Evolutionary conservation across 2,888 invertebrate species (phyloP), one percentile per base, ranked within the genome.

Genomic region (Apodemia hepburni): DNA sequence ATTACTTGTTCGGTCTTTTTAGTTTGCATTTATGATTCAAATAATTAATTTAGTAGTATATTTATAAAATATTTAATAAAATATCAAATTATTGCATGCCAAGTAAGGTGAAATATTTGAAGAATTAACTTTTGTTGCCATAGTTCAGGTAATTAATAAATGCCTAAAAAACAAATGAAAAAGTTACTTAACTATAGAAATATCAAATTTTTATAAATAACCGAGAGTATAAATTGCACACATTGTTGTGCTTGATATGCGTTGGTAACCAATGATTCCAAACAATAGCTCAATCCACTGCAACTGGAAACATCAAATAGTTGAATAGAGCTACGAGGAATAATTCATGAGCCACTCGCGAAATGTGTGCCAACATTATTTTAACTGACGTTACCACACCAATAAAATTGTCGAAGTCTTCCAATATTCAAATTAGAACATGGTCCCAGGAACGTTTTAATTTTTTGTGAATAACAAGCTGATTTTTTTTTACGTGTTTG

Each of bases 281-380:
- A 66, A 69, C 66, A 68, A 69, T 68, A 65, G 65, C 58, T 64
- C 61, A 64, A 63, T 66, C 63, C 63, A 64, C 58, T 27, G 61
- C 64, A 60, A 64, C 63, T 66, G 66, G 60, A 60, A 61, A 63
- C 64, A 60, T 64, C 67, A 38, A 61, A 63, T 61, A 65, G 62
- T 62, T 61, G 62, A 63, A 68, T 63, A 65, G 61, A 66, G 61
- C 64, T 60, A 45, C 17, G 47, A 33, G 27, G 29, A 38, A 15
- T 38, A 27, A 57, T 57, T 57, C 49, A 65, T 54, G 60, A 63
- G 47, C 59, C 59, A 65, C 45, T 61, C 59, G 42, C 61, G 59
- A 49, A 45, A 58, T 63, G 54, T 51, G 49, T 62, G 42, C 17
- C 35, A 35, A 61, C 29, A 61, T 51, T 49, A 18, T 61, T 33